These are phyloP conservation scores for Sparidentex hasta DNA, from an alignment of 2,797 vertebrate genomes.

Conservation along the genomic window DNA sequence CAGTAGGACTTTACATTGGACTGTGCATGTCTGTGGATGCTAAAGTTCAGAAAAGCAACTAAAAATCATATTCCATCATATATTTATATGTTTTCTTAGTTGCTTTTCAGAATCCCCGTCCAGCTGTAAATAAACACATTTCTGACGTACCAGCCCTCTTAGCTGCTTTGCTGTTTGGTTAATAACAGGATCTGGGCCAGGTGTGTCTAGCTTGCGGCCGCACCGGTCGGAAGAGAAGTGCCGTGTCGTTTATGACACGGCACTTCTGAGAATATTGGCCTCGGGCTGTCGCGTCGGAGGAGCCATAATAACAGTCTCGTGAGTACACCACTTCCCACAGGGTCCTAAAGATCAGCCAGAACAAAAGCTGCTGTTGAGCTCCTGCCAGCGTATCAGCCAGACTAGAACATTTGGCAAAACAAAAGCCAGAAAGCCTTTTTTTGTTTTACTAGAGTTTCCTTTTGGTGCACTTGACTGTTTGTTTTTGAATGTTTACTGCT, in stretches of 20 bases:
- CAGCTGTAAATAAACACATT: fast-evolving
- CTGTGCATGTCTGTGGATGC: not conserved
- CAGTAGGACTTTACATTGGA: not conserved
- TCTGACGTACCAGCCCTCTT: not conserved
- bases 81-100: not conserved
- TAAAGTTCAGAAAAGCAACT: not conserved
- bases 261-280: constrained; percentile 14
- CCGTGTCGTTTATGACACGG: constrained; percentile 24
- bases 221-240: not conserved
- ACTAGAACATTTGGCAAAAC: constrained; percentile 27
- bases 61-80: not conserved
- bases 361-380: constrained; percentile 51
- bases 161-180: not conserved
- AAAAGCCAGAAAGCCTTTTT: not conserved
- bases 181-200: constrained; percentile 3
- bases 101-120: not conserved
- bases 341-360: not conserved
- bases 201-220: not conserved
- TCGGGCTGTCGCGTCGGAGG: constrained; percentile 2
- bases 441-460: constrained; percentile 13
- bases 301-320: constrained; percentile 35
- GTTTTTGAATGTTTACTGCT: not conserved
- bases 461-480: not conserved
- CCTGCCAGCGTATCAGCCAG: constrained; percentile 23
- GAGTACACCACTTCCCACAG: constrained; percentile 42